phyloP scores from a whole-genome alignment of 1,140 invertebrate species.

The Drosophila ohnishii region DNA sequence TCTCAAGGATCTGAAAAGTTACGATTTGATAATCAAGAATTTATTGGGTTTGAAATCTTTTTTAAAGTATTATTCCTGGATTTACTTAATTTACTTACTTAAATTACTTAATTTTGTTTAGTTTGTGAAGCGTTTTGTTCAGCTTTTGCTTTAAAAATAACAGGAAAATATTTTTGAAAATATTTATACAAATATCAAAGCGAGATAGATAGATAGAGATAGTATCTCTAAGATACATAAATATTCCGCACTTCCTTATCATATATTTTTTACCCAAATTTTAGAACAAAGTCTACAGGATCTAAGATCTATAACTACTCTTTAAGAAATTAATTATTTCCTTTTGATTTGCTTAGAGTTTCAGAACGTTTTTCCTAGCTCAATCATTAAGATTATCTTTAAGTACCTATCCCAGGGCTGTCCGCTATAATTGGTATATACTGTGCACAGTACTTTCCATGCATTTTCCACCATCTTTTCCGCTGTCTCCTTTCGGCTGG shows the following conservation, averaged over 20 bases:
- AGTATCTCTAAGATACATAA: too few species aligned
- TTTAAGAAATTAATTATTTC: neutral
- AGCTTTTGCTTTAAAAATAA: neutral
- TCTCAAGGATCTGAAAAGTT: neutral
- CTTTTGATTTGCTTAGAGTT: too few species aligned
- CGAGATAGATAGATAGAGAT: neutral
- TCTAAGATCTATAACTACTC: neutral
- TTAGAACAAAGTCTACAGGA: neutral
- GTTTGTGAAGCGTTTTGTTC: too few species aligned
- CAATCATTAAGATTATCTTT: neutral
- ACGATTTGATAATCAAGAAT: neutral
- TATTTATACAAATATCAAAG: neutral
- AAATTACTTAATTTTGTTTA: too few species aligned
- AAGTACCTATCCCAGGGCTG: neutral
- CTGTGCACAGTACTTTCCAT: neutral
- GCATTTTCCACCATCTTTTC: constrained; percentile 30
- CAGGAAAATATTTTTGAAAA: neutral
- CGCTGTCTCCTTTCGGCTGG: constrained; percentile 34
- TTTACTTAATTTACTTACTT: neutral
- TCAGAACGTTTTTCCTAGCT: neutral
- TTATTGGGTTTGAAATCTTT: neutral
- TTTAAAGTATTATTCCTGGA: neutral
- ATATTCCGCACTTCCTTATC: too few species aligned
- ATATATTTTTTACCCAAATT: too few species aligned
- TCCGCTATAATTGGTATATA: neutral